phyloP scores from a whole-genome alignment of 2,888 invertebrate species.

The Phymatocera aterrima region DNA sequence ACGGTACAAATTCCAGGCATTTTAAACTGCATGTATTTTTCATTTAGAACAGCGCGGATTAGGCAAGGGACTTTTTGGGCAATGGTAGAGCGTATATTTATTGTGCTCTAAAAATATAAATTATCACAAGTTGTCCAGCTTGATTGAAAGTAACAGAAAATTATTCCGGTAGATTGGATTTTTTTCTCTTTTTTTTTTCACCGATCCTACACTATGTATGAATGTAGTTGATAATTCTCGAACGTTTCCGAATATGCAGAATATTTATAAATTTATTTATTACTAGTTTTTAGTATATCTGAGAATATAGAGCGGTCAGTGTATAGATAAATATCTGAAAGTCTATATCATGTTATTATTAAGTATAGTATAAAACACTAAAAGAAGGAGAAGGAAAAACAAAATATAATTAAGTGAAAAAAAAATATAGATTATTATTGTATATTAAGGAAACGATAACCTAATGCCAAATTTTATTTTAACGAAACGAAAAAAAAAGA shows the following conservation, averaged over 20 bases:
- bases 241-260: slow-evolving; percentile 54
- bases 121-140: slow-evolving; percentile 24
- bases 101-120: neutral
- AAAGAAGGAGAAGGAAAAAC: slow-evolving; percentile 47
- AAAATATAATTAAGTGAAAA: slow-evolving; percentile 13
- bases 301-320: slow-evolving; percentile 69
- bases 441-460: slow-evolving; percentile 35
- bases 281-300: slow-evolving; percentile 62
- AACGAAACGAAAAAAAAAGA: slow-evolving; percentile 7
- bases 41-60: neutral
- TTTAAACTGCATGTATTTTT: slow-evolving; percentile 19
- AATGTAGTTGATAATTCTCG: slow-evolving; percentile 54
- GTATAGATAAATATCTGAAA: slow-evolving; percentile 56
- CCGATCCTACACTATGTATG: slow-evolving; percentile 40
- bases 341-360: slow-evolving; percentile 61
- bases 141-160: neutral
- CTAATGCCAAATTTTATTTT: slow-evolving; percentile 44
- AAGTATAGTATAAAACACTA: slow-evolving; percentile 59
- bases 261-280: slow-evolving; percentile 71
- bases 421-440: slow-evolving; percentile 22
- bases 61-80: slow-evolving; percentile 36
- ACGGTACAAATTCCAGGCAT: slow-evolving; percentile 33
- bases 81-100: slow-evolving; percentile 13
- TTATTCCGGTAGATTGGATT: slow-evolving; percentile 11
- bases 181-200: no score